phyloP scores from a whole-genome alignment of 2,888 invertebrate species.

The Cybosia mesomella region DNA sequence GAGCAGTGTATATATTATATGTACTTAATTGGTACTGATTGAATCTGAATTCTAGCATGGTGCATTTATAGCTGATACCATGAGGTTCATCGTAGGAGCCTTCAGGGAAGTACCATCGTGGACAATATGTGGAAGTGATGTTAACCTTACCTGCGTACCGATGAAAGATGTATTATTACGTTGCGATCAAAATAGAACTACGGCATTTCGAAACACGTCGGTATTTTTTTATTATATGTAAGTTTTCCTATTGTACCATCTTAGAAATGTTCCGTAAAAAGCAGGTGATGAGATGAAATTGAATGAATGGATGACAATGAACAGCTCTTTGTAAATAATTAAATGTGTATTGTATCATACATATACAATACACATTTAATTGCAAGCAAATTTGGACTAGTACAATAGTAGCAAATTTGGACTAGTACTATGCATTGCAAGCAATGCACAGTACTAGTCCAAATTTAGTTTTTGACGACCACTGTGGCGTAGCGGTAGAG shows the following conservation, averaged over 20 bases:
- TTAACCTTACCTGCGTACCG: conserved; percentile 53
- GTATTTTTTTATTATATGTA: conserved; percentile 67
- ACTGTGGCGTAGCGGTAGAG: no score
- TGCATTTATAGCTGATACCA: conserved; percentile 63
- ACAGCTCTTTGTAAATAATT: no score
- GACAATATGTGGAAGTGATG: conserved; percentile 55
- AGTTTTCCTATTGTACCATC: conserved; percentile 44
- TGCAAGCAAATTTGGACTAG: no score
- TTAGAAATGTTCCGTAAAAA: background rate
- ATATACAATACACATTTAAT: no score
- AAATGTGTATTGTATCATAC: no score
- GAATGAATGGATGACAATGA: no score
- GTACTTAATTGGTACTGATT: background rate
- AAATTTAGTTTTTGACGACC: no score
- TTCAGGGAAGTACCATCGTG: conserved; percentile 59
- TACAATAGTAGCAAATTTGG: no score
- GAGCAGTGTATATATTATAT: background rate
- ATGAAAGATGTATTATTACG: conserved; percentile 54
- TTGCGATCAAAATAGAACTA: conserved; percentile 50
- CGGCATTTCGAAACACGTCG: conserved; percentile 59
- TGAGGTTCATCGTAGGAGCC: conserved; percentile 58
- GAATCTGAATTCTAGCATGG: conserved; percentile 60
- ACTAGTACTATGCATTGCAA: no score
- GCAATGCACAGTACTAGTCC: no score
- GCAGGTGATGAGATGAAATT: no score